Evolutionary conservation across 2,888 invertebrate genomes (phyloP).

Genomic region (Aethes cnicana): DNA sequence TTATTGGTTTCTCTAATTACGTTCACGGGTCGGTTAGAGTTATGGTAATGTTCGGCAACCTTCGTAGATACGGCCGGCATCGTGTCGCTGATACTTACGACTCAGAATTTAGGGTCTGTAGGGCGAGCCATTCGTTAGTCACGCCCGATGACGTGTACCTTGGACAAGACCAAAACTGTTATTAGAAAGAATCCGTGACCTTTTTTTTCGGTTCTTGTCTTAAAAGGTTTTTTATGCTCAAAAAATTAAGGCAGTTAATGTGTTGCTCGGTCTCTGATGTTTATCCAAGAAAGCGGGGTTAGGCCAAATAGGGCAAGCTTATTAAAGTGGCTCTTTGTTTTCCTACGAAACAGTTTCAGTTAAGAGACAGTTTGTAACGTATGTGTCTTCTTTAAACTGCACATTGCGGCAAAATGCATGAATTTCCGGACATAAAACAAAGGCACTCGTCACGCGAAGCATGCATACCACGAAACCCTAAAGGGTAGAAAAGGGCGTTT

Average conservation of each 20-base stretch:
- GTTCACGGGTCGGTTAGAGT: slow-evolving; percentile 71
- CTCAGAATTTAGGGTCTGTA: slow-evolving; percentile 82
- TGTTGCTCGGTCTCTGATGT: slow-evolving; percentile 32
- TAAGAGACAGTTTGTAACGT: slow-evolving; percentile 57
- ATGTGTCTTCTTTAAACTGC: slow-evolving; percentile 64
- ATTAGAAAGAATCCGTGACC: slow-evolving; percentile 73
- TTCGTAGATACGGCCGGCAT: slow-evolving; percentile 63
- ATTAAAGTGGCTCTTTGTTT: slow-evolving; percentile 30
- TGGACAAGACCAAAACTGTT: slow-evolving; percentile 82
- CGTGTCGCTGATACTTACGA: slow-evolving; percentile 79
- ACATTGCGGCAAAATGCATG: slow-evolving; percentile 71
- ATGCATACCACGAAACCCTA: slow-evolving; percentile 66
- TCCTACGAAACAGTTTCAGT: slow-evolving; percentile 45
- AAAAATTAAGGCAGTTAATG: slow-evolving; percentile 32
- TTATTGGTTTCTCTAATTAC: slow-evolving; percentile 78
- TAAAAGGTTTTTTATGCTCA: slow-evolving; percentile 61
- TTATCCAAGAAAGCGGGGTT: slow-evolving; percentile 25
- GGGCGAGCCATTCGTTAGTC: slow-evolving; percentile 83
- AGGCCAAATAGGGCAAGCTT: slow-evolving; percentile 24
- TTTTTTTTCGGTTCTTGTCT: slow-evolving; percentile 65
- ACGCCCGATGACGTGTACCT: slow-evolving; percentile 82
- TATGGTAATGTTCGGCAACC: slow-evolving; percentile 76
- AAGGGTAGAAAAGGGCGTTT: slow-evolving; percentile 73
- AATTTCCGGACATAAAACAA: slow-evolving; percentile 71
- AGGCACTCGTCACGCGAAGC: slow-evolving; percentile 71